phyloP scores from a whole-genome alignment of 30 jellyfish, hydroid and myxozoan genomes.

The Clytia hemisphaerica region DNA sequence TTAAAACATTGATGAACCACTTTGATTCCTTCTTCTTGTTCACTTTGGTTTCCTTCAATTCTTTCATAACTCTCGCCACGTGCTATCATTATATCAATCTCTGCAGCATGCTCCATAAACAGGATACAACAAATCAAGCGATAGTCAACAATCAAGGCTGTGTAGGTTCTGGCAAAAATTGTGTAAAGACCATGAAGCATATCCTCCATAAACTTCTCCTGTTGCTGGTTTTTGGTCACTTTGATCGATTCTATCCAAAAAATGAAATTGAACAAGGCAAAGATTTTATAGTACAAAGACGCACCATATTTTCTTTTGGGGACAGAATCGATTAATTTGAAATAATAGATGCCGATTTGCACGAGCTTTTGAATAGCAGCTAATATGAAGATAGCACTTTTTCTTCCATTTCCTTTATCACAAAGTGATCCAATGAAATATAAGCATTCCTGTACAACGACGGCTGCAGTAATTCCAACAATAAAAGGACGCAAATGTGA shows the following conservation, averaged over 20 bases:
- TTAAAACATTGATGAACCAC: no score
- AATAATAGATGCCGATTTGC: slow-evolving; percentile 7
- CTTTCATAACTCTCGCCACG: no score
- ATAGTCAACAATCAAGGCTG: slow-evolving; percentile 3
- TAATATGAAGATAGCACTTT: no score
- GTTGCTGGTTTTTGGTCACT: not conserved
- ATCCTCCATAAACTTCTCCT: not conserved
- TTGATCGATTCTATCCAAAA: slow-evolving; percentile 6
- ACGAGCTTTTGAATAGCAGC: slow-evolving; percentile 5
- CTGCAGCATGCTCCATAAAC: slow-evolving; percentile 6
- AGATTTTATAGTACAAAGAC: slow-evolving; percentile 7
- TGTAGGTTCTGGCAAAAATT: not conserved
- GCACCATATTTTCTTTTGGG: not conserved
- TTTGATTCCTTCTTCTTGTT: no score
- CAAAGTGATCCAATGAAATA: no score
- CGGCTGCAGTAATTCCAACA: no score
- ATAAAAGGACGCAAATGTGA: no score
- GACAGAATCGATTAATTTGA: not conserved
- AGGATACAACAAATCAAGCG: slow-evolving; percentile 12
- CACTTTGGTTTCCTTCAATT: not conserved
- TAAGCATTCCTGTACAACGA: no score
- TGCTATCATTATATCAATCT: not conserved
- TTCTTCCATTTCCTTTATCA: no score
- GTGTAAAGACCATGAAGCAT: no score
- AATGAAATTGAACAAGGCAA: slow-evolving; percentile 14